Percentiles rank a stretch among this genome's conserved stretches.
Evolutionary conservation across 2,113 vertebrate species (phyloP).

Genomic region (Semnornis frantzii): DNA sequence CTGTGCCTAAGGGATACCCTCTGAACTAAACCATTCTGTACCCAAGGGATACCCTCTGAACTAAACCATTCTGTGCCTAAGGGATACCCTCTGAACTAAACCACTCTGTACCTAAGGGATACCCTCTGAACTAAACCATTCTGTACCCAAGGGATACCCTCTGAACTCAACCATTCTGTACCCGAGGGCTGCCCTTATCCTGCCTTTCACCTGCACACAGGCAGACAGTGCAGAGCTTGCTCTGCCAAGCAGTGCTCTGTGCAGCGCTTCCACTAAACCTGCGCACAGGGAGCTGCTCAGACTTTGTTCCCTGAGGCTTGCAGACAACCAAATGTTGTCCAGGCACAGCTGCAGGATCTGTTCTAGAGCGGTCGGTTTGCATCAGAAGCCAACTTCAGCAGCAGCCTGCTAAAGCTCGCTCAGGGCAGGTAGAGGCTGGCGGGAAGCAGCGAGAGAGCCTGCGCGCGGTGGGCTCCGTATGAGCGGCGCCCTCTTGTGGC

Average conservation of each 20-base stretch:
- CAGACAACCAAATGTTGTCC: background rate
- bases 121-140: no score
- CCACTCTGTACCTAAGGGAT: background rate
- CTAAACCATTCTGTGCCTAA: background rate
- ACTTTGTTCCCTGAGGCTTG: background rate
- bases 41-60: no score
- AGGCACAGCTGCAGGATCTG: background rate
- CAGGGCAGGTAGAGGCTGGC: fast-evolving
- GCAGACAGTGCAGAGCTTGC: background rate
- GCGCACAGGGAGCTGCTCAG: background rate
- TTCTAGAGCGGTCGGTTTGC: background rate
- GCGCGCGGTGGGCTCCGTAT: background rate
- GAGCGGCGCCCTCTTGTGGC: slow-evolving; percentile 10
- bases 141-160: background rate
- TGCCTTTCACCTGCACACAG: fast-evolving
- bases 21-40: background rate
- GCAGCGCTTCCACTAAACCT: fast-evolving
- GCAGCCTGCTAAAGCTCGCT: background rate
- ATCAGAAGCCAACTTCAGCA: background rate
- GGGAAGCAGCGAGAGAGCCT: background rate
- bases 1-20: background rate
- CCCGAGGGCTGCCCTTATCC: background rate
- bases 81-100: background rate
- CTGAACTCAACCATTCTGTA: no score
- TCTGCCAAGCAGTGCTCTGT: background rate